These are phyloP conservation scores for Chalcosyrphus nemorum DNA, from an alignment of 2,888 invertebrate species.

Conservation along the genomic window DNA sequence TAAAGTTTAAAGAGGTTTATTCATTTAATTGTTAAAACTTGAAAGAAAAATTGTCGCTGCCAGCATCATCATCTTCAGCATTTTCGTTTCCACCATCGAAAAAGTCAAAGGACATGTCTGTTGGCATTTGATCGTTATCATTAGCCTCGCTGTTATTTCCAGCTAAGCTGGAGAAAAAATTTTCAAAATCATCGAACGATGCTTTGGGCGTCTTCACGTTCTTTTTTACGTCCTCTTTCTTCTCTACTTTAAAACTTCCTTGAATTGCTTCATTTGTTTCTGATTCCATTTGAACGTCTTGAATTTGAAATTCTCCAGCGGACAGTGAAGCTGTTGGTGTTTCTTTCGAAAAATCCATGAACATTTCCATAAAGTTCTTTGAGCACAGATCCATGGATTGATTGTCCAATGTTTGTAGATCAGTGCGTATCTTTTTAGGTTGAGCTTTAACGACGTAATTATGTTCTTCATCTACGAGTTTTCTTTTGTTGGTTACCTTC, in stretches of 20 bases:
- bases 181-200: constrained; percentile 39
- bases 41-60: constrained; percentile 21
- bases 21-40: constrained; percentile 1
- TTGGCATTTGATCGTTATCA: not conserved
- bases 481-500: not conserved
- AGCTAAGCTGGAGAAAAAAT: constrained; percentile 17
- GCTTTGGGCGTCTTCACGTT: not conserved
- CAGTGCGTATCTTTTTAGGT: constrained; percentile 12
- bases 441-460: not conserved
- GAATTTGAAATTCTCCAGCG: not conserved
- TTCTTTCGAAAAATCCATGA: constrained; percentile 33
- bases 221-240: not conserved
- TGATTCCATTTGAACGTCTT: not conserved
- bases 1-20: not conserved
- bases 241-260: not conserved
- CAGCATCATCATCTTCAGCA: not conserved
- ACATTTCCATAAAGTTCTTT: constrained; percentile 53
- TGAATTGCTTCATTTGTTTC: not conserved
- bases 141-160: not conserved
- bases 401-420: not conserved
- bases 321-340: not conserved
- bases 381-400: not conserved
- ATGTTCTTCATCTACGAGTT: not conserved
- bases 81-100: not conserved
- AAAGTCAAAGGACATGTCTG: constrained; percentile 40